phyloP scores from a whole-genome alignment of 1,140 invertebrate genomes.

The Pseudomyrmex gracilis region DNA sequence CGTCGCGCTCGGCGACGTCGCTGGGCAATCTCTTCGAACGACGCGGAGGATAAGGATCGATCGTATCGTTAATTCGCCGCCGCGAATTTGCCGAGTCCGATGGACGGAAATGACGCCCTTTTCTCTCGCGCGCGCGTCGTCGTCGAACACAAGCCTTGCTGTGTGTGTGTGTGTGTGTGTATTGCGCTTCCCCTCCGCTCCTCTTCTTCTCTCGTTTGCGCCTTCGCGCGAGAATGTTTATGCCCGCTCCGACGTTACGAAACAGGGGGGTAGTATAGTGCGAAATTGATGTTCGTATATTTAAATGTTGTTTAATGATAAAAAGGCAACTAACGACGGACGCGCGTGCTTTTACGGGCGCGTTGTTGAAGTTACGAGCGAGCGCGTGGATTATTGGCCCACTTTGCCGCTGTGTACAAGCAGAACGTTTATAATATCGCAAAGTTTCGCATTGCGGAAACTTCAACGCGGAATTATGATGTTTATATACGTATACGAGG shows the following conservation, averaged over 20 bases:
- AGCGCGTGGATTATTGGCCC: not conserved
- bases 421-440: not conserved
- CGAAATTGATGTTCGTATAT: not conserved
- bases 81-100: not conserved
- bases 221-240: no score
- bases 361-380: not conserved
- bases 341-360: not conserved
- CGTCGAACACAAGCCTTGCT: not conserved
- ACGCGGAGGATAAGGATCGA: not conserved
- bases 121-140: not conserved
- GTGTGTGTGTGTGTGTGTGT: no score
- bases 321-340: not conserved
- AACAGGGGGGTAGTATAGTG: not conserved
- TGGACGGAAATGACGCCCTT: slow-evolving; percentile 1
- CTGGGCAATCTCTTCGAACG: not conserved
- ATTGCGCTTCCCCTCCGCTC: no score
- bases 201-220: no score
- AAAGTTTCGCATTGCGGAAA: not conserved
- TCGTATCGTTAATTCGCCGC: slow-evolving; percentile 28
- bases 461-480: slow-evolving; percentile 3
- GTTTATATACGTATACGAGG: not conserved
- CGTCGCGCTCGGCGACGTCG: not conserved
- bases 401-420: not conserved
- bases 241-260: no score
- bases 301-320: not conserved